Evolutionary conservation across 2,113 vertebrate genomes (phyloP).

Genomic region (Brevimyrus niger): DNA sequence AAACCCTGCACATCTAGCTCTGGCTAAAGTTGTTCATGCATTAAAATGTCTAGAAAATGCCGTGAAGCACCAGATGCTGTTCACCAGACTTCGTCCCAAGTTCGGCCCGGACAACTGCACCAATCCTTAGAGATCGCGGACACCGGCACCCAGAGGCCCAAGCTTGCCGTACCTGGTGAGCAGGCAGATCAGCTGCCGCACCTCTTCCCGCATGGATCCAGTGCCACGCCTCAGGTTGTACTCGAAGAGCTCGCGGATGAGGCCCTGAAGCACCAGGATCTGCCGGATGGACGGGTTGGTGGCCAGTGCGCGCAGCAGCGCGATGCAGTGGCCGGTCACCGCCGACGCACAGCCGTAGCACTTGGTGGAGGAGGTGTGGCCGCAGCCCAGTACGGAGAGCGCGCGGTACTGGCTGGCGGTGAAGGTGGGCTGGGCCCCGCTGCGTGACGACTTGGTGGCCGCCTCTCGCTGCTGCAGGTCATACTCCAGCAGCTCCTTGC

Average conservation of each 20-base stretch:
- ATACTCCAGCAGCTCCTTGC: conserved; percentile 93
- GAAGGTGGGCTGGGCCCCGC: conserved; percentile 79
- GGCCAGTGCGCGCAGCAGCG: conserved; percentile 84
- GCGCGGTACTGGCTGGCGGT: conserved; percentile 94
- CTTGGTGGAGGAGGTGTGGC: conserved; percentile 92
- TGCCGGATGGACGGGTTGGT: conserved; percentile 89
- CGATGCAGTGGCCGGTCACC: conserved; percentile 94
- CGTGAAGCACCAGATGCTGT: not conserved
- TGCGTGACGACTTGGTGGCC: conserved; percentile 83
- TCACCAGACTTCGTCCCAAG: not conserved
- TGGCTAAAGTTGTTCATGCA: not conserved
- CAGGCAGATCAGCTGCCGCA: conserved; percentile 95
- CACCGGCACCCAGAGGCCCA: not conserved
- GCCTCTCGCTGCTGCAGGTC: conserved; percentile 95
- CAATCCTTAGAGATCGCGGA: not conserved
- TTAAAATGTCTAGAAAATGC: not conserved
- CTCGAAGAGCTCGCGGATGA: conserved; percentile 93
- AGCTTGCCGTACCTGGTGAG: conserved; percentile 74
- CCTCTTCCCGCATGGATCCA: conserved; percentile 86
- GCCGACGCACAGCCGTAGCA: conserved; percentile 96
- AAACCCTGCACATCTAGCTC: not conserved
- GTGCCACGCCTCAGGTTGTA: conserved; percentile 88
- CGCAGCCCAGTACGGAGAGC: conserved; percentile 86
- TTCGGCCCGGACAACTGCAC: not conserved
- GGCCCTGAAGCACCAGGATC: conserved; percentile 92